Evolutionary conservation across 2,113 vertebrate species (phyloP).

Genomic region (Tetrax tetrax): DNA sequence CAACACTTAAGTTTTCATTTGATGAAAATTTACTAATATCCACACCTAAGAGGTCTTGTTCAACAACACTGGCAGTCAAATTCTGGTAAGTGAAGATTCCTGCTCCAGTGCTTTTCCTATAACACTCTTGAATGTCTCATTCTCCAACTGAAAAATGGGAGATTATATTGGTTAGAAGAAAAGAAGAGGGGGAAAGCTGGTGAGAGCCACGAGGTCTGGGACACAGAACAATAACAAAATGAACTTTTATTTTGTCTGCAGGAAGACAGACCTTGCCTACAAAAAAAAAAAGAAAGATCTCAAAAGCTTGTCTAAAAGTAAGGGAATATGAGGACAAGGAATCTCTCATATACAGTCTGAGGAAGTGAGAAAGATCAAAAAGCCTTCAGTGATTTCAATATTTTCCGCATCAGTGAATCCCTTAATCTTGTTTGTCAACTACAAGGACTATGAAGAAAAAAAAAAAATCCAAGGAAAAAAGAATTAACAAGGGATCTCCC

Average conservation of each 20-base stretch:
- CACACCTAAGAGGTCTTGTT: not conserved
- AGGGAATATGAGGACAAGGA: conserved; percentile 17
- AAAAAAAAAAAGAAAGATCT: conserved; percentile 19
- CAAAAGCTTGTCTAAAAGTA: conserved; percentile 8
- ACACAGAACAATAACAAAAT: conserved; percentile 4
- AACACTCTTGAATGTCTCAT: conserved; percentile 3
- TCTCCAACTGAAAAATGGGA: conserved; percentile 32
- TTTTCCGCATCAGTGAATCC: conserved; percentile 27
- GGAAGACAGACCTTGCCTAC: not conserved
- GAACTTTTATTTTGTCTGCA: not conserved
- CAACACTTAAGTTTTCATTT: not conserved
- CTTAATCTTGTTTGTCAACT: conserved; percentile 52
- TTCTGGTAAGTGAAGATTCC: not conserved
- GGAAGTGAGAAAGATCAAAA: conserved; percentile 31
- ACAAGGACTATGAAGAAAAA: not conserved
- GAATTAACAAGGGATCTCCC: not conserved
- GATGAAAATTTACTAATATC: not conserved
- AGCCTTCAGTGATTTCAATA: conserved; percentile 38
- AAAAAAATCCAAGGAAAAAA: not conserved
- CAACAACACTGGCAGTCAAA: not conserved
- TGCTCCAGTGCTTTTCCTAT: not conserved
- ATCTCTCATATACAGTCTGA: not conserved
- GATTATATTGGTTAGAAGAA: conserved; percentile 14
- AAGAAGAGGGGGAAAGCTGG: not conserved
- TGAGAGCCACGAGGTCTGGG: not conserved